Conservation (phyloP, 2,888 invertebrate genomes). For the Spilosoma lubricipeda region DNA sequence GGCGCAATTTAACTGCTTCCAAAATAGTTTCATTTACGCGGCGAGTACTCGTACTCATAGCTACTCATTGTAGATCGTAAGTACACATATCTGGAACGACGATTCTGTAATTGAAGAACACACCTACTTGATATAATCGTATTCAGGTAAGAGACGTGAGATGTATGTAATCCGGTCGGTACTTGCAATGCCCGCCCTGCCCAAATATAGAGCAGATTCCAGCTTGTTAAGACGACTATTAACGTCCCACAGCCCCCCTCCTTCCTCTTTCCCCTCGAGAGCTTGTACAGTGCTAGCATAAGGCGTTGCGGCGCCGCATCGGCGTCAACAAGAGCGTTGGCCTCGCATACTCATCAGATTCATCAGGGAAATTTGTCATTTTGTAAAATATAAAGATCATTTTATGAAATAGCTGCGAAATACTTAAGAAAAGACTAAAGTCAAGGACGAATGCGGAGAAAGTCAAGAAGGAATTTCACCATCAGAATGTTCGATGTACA, state of each 20-base stretch:
- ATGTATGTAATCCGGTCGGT: constrained; percentile 26
- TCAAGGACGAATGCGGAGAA: not conserved
- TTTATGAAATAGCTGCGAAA: not conserved
- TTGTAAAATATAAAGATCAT: not conserved
- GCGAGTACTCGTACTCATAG: constrained; percentile 38
- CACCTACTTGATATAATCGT: not conserved
- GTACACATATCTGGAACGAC: not conserved
- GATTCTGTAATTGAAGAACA: constrained; percentile 6
- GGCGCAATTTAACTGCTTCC: constrained; percentile 44
- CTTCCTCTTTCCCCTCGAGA: constrained; percentile 21
- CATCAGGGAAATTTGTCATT: not conserved
- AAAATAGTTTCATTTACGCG: constrained; percentile 49
- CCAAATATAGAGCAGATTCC: constrained; percentile 70
- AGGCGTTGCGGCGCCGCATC: constrained; percentile 18
- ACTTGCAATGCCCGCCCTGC: constrained; percentile 44
- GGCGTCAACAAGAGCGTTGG: constrained; percentile 27
- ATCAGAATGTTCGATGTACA: not conserved
- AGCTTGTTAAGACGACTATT: constrained; percentile 51
- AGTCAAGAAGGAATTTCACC: too few relatives aligned
- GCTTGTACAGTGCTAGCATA: constrained; percentile 23
- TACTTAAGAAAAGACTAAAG: not conserved
- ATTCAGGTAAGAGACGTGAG: constrained; percentile 9
- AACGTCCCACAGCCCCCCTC: constrained; percentile 17
- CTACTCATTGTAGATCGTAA: not conserved
- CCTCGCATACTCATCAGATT: constrained; percentile 15